A percentile compares a stretch with the other conserved stretches of the same genome.
phyloP scores from a whole-genome alignment of 2,797 vertebrate genomes.

The Syndactyla subalaris region DNA sequence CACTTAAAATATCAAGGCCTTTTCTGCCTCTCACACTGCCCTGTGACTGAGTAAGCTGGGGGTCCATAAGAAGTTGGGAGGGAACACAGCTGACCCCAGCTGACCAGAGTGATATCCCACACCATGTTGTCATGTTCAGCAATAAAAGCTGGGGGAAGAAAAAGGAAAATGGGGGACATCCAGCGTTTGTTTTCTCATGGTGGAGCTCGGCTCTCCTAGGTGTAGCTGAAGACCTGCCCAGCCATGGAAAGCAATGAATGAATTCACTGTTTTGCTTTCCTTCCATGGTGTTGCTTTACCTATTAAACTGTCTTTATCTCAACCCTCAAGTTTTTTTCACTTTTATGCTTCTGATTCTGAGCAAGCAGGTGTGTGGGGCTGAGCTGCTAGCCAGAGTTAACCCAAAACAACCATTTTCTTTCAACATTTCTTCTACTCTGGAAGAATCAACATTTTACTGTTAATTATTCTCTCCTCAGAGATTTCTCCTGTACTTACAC shows the following conservation, averaged over 20 bases:
- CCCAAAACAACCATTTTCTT: not conserved
- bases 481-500: not conserved
- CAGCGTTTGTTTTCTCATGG: not conserved
- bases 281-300: not conserved
- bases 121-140: not conserved
- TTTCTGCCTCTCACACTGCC: not conserved
- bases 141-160: not conserved
- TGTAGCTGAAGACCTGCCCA: not conserved
- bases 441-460: not conserved
- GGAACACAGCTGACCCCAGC: not conserved
- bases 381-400: not conserved
- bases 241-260: fast-evolving
- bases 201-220: not conserved
- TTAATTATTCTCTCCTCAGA: not conserved
- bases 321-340: not conserved
- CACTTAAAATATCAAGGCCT: not conserved
- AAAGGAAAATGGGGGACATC: too few relatives aligned
- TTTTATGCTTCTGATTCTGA: not conserved
- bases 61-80: not conserved
- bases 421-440: not conserved
- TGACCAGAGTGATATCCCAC: not conserved
- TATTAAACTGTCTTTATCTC: not conserved
- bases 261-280: not conserved
- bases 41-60: fast-evolving
- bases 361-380: not conserved